Conservation (phyloP, 1,140 invertebrate genomes). For the Nymphalis io region DNA sequence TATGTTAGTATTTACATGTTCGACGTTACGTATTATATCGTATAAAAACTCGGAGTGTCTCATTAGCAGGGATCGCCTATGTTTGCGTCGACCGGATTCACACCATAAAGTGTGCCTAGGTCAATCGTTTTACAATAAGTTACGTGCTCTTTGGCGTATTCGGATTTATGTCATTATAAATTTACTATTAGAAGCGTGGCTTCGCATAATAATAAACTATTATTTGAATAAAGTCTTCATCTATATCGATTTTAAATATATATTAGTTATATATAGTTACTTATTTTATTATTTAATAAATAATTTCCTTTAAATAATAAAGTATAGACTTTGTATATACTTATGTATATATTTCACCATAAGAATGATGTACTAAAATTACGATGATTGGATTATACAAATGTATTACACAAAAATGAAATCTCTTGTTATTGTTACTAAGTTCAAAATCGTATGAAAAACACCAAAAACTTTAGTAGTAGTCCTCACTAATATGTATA, state of each 20-base stretch:
- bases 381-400: background rate
- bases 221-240: background rate
- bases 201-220: constrained; percentile 11
- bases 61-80: constrained; percentile 27
- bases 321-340: too few relatives aligned
- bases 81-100: constrained; percentile 26
- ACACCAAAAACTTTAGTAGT: background rate
- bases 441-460: background rate
- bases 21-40: background rate
- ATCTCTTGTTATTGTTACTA: background rate
- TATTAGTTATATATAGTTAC: background rate
- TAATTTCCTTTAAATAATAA: too few relatives aligned
- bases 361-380: background rate
- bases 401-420: background rate
- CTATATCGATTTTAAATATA: background rate
- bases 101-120: constrained; percentile 25
- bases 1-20: too few relatives aligned
- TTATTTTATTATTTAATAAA: background rate
- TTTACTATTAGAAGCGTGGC: background rate
- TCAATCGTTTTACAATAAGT: constrained; percentile 26
- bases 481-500: too few relatives aligned
- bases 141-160: constrained; percentile 21
- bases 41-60: constrained; percentile 10
- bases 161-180: constrained; percentile 5
- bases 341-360: too few relatives aligned